Conservation (phyloP, 2,113 vertebrate genomes). For the Canis aureus region DNA sequence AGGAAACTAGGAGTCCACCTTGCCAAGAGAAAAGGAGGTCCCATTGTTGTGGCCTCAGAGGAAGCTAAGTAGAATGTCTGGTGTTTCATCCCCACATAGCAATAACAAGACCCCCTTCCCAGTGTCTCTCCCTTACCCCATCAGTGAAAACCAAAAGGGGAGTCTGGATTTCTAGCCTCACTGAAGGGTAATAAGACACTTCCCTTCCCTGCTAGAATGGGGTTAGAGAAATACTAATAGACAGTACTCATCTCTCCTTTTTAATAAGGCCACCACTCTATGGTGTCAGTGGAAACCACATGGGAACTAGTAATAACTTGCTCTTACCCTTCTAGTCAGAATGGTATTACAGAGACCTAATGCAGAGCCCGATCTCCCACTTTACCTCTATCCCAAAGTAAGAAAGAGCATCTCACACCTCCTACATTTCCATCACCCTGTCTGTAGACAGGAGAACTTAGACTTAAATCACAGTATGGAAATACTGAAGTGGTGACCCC, state of each 20-base stretch:
- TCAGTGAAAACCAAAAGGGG: neutral
- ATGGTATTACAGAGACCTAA: neutral
- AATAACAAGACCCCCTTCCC: neutral
- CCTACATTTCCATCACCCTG: rapidly evolving
- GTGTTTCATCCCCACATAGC: rapidly evolving
- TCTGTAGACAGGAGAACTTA: neutral
- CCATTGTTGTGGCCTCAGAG: neutral
- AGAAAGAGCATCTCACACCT: neutral
- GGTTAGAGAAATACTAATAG: neutral
- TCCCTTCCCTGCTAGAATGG: rapidly evolving
- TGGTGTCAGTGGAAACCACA: neutral
- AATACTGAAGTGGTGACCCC: neutral
- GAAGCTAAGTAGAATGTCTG: neutral
- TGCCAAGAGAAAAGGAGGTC: neutral
- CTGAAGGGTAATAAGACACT: neutral
- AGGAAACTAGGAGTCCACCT: neutral
- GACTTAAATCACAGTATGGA: neutral
- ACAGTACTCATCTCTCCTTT: neutral
- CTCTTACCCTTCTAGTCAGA: neutral
- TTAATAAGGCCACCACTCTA: neutral
- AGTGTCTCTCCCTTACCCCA: neutral
- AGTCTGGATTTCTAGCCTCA: neutral
- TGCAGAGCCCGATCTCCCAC: neutral
- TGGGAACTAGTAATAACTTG: neutral
- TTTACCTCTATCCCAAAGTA: neutral